Base-by-base conservation (phyloP, 2,797 vertebrate genomes). In the Aeoliscus strigatus region DNA sequence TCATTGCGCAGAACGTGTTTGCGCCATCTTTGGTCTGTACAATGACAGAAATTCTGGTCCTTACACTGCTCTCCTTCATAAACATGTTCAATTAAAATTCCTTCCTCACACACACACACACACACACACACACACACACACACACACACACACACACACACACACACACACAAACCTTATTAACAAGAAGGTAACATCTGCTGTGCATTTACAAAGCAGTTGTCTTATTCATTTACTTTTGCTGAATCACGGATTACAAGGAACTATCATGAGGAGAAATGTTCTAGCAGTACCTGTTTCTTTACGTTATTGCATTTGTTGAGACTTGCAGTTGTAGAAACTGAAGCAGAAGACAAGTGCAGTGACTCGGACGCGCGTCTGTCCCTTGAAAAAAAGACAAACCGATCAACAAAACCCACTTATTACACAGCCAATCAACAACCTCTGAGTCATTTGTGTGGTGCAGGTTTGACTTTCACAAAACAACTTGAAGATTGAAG, bases 1-100 rank as follows among this genome's bases (percentile, higher is more conserved):
- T 95, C 91, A 94, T 92, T 4, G 91, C 92, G 3, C 93, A 94
- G 21, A 98, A 83, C 0, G 90, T 92, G 78, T 91, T 91, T 26
- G 89, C 84, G 1, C 92, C 90, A 64, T 94, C 92, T 79, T 89
- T 93, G 0, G 88, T 94, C 96, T 99, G 66, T 44, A 28, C 14
- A 47, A 41, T 34, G 8, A 48, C 0, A 32, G 1, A n/a, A 6
- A 14, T 5, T 9, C 9, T 10, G 10, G 3, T 33, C 17, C 10
- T 21, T 21, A 21, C 6, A 3, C 3, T 21, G 18, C n/a, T n/a
- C n/a, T n/a, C n/a, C n/a, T n/a, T n/a, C n/a, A n/a, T n/a, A n/a
- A n/a, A n/a, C n/a, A n/a, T n/a, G n/a, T n/a, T n/a, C n/a, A n/a
- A n/a, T n/a, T n/a, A n/a, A n/a, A n/a, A n/a, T n/a, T n/a, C n/a